phyloP scores from a whole-genome alignment of 1,140 invertebrate species.

The Agraylea sexmaculata region DNA sequence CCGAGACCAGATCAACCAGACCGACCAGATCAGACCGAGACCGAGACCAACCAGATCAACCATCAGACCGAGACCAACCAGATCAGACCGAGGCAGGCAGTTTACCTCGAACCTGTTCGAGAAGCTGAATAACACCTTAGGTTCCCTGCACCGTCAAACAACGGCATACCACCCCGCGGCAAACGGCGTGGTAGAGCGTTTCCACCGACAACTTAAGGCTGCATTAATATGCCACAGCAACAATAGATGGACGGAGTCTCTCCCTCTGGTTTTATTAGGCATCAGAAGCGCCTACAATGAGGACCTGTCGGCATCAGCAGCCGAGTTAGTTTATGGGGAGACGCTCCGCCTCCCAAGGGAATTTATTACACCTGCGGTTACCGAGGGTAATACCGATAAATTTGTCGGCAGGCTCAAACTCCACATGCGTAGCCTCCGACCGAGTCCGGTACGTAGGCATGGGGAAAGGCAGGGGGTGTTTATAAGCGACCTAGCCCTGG shows the following conservation, averaged over 20 bases:
- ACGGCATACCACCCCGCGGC: conserved; percentile 30
- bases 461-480: conserved; percentile 19
- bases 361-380: conserved; percentile 18
- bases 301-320: too few relatives aligned
- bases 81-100: conserved; percentile 26
- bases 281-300: conserved; percentile 25
- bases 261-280: conserved; percentile 32
- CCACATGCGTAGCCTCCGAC: conserved; percentile 15
- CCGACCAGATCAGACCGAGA: conserved; percentile 17
- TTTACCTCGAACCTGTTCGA: conserved; percentile 23
- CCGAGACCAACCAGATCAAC: conserved; percentile 6
- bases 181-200: conserved; percentile 33
- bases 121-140: conserved; percentile 14
- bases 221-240: conserved; percentile 24
- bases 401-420: conserved; percentile 19
- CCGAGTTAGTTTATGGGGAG: conserved; percentile 23
- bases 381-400: not conserved
- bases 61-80: conserved; percentile 21
- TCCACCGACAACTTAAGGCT: conserved; percentile 30
- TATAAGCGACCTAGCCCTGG: conserved; percentile 21
- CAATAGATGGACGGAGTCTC: conserved; percentile 24
- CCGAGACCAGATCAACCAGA: too few relatives aligned
- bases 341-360: conserved; percentile 23
- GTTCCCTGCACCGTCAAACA: conserved; percentile 22
- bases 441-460: conserved; percentile 18